Base-by-base conservation (phyloP, 2,797 vertebrate genomes). In the Eulemur coronatus region DNA sequence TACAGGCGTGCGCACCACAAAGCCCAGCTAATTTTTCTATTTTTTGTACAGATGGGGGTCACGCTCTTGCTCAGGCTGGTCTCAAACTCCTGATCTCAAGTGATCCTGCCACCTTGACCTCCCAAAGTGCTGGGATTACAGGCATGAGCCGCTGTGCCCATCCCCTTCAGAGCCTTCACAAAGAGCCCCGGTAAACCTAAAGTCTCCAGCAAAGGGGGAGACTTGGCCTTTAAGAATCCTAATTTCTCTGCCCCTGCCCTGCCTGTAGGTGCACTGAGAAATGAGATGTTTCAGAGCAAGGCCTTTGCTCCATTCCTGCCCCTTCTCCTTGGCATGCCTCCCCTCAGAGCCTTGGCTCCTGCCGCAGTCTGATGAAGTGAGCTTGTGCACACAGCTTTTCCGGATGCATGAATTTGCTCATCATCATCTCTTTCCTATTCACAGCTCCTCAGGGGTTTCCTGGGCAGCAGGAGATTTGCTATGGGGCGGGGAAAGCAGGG, bases 301-400 rank as follows among this genome's bases (percentile, higher is more conserved):
- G 50, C 38, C 63, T 26, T 78, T 26, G 12, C 35, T 69, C 43
- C 55, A 26, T 65, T 41, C 12, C 59, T 48, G n/a, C 7, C 14
- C 43, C 87, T 89, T 96, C 94, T 73, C 70, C 12, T 46, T 97
- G 95, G 97, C 96, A 52, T 30, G 63, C 89, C 91, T 96, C 59
- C 7, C 91, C 82, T 78, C 91, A 92, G 15, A 79, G 52, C 35
- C 15, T 24, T 78, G 2, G 33, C 26, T 89, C 90, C 48, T 35
- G 65, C 28, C 33, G 1, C 57, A 41, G 28, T 61, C 92, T 92
- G 80, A 78, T 24, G 84, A 92, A 63, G 72, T 14, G 67, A 81
- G 67, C 80, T 69, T n/a, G 14, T 76, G 20, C 75, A 20, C 43
- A 69, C 17, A 46, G 76, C 65, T 38, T 81, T 76, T 50, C 13